Evolutionary conservation across 2,113 vertebrate genomes (phyloP).

Genomic region (Zeus faber): DNA sequence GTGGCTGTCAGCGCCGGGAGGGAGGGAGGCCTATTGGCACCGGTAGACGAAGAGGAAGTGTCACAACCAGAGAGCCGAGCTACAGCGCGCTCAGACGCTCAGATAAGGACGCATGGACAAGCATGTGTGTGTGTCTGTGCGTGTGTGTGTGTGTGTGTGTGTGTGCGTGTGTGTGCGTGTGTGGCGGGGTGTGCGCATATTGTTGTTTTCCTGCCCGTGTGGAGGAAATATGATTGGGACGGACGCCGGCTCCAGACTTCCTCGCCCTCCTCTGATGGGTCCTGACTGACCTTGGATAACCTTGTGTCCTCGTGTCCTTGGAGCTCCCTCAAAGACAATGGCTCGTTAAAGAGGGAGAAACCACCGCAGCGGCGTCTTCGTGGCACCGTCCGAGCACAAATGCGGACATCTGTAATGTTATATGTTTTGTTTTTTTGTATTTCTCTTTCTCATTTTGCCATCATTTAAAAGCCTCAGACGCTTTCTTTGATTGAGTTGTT

Average conservation of each 20-base stretch:
- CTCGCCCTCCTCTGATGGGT: constrained; percentile 58
- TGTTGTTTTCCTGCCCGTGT: constrained; percentile 57
- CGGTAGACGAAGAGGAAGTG: constrained; percentile 10
- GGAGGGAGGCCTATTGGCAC: constrained; percentile 33
- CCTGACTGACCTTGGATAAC: constrained; percentile 55
- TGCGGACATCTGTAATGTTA: constrained; percentile 6
- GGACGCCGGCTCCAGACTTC: constrained; percentile 71
- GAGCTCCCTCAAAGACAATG: constrained; percentile 53
- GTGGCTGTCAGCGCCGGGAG: constrained; percentile 50
- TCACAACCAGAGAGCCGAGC: background rate
- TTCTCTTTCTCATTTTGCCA: constrained; percentile 10
- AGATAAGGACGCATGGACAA: background rate
- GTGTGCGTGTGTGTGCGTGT: background rate
- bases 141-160: constrained; percentile 6
- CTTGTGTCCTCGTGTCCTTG: constrained; percentile 49
- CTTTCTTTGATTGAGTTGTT: no score
- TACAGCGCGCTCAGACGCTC: background rate
- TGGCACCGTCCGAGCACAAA: constrained; percentile 5
- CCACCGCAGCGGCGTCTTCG: constrained; percentile 27
- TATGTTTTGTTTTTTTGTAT: constrained; percentile 16
- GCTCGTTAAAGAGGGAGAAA: constrained; percentile 53
- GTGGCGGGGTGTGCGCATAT: background rate
- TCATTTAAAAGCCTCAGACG: no score
- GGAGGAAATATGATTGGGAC: constrained; percentile 60
- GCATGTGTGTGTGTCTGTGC: background rate